Evolutionary conservation across 2,797 vertebrate genomes (phyloP), one percentile per base, ranked within the genome.

Genomic region (Oreonectes daqikongensis): DNA sequence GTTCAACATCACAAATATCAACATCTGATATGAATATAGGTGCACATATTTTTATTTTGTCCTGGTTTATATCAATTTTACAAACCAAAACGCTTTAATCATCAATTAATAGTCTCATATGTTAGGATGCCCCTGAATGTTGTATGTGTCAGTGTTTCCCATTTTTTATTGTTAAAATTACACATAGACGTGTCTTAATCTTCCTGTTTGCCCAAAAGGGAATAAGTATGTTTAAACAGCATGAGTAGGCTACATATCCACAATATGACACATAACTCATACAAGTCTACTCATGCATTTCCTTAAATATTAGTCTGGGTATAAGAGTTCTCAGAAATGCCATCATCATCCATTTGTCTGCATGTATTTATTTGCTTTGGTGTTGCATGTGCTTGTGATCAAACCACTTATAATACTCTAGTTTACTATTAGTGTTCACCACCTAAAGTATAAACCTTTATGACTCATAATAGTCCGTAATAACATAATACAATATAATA

Each of bases 131-230:
- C n/a, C n/a, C n/a, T n/a, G n/a, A n/a, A n/a, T n/a, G n/a, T n/a
- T n/a, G n/a, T 22, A 1, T 26, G 11, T 55, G 22, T 55, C 59
- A 30, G 44, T 20, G 5, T 59, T 87, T 87, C 83, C 83, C 88
- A 81, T 88, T n/a, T 85, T 89, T 73, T 71, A 81, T 72, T 79
- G 66, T 61, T 75, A 63, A 67, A 75, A 78, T 63, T 64, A 38
- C n/a, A 48, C 12, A 10, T 42, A 61, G 48, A 69, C 42, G 26
- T 50, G 69, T 68, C 35, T 42, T 57, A 28, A 78, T 82, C 83
- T 84, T 82, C 83, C 70, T 77, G 76, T 69, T 44, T 60, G 79
- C 40, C 3, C 40, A 66, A 38, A 1, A 63, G 71, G 50, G 67
- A 84, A 82, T 65, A 53, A 9, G 40, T 79, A 14, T 26, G 17